Base-by-base conservation (phyloP, 92 coral and sea anemone genomes). In the Pocillopora grandis region DNA sequence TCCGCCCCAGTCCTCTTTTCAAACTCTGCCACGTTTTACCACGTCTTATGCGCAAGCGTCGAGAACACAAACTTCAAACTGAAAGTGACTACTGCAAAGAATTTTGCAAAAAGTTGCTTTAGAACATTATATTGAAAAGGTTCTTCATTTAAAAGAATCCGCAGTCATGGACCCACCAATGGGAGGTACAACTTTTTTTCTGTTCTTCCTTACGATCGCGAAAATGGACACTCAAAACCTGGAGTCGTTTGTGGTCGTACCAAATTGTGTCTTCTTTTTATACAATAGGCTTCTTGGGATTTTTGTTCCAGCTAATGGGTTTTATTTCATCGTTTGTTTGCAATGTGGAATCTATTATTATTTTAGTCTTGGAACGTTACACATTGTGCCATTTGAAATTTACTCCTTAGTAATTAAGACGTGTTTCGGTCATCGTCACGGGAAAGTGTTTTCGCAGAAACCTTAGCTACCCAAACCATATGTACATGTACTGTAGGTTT, bases 81-180 rank as follows among this genome's bases (percentile, higher is more conserved):
- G 58, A 9, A 57, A 57, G 73, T 64, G 4, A 19, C 21, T 42
- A 59, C 58, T 69, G 52, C 16, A 1, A 17, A 64, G 57, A 13
- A n/a, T 18, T 77, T 78, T 37, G 60, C 42, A 63, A 78, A 63
- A 78, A 23, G 17, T 64, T 78, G 9, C 61, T 64, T 13, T 63
- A 78, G 58, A 17, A 10, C n/a, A 52, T n/a, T 66, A 0, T 42
- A 58, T 76, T 62, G 19, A n/a, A n/a, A 16, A 73, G 10, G n/a
- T 18, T 10, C 18, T 76, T 58, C 36, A 23, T 15, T 48, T 9
- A 10, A 37, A 58, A 31, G 21, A 62, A 84, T 57, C 66, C 4
- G 58, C 19, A 69, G 60, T 66, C 36, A 90, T 90, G 93, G 93
- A 90, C 65, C 93, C 93, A 57, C 93, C 93, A 31, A 90, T 90